A percentile compares a stretch with the other conserved stretches of the same genome.
Conservation (phyloP, 2,888 invertebrate species). For the Physocephala rufipes region DNA sequence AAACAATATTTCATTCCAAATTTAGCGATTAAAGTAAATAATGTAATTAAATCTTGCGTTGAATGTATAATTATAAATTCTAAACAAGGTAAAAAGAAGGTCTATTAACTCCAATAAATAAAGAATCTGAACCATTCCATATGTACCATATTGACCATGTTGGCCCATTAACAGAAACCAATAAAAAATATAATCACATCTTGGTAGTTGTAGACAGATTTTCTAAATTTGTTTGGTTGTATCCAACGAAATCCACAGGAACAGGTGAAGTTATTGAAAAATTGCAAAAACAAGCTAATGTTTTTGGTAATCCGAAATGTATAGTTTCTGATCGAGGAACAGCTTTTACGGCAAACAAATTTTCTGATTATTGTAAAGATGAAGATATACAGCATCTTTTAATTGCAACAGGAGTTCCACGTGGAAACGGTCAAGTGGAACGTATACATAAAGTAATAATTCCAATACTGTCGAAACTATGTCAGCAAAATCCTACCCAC, state of each 20-base stretch:
- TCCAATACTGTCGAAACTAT: constrained; percentile 56
- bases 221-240: constrained; percentile 58
- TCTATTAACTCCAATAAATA: constrained; percentile 52
- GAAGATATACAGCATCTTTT: constrained; percentile 43
- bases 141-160: constrained; percentile 58
- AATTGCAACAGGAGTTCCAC: background rate
- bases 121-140: constrained; percentile 51
- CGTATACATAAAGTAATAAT: constrained; percentile 50
- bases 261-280: constrained; percentile 52
- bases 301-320: constrained; percentile 48
- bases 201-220: no score
- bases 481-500: constrained; percentile 49
- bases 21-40: constrained; percentile 34
- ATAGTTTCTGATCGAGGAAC: constrained; percentile 42
- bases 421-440: constrained; percentile 43
- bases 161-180: constrained; percentile 53
- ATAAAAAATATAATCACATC: no score
- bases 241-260: constrained; percentile 51
- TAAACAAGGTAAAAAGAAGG: constrained; percentile 56
- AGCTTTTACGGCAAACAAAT: constrained; percentile 18
- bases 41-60: constrained; percentile 22
- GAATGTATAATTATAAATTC: constrained; percentile 22
- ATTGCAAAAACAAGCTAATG: constrained; percentile 40
- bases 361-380: constrained; percentile 42
- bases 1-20: constrained; percentile 40